Conservation (phyloP, 2,113 vertebrate species). For the Odobenus rosmarus region DNA sequence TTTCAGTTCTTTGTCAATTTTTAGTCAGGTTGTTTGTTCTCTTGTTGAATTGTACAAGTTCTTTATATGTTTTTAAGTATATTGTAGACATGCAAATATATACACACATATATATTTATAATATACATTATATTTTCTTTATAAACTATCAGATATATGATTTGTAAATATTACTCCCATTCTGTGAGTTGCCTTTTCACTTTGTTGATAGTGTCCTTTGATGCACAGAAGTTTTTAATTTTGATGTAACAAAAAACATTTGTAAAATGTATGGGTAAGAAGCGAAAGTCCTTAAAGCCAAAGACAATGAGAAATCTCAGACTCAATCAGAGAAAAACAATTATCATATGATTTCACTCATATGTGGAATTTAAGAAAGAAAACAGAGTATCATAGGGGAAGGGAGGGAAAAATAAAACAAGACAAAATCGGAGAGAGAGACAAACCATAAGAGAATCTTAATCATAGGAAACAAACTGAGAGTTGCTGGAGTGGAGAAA, state of each 20-base stretch:
- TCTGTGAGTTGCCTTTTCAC: not conserved
- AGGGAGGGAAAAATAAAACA: not conserved
- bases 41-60: slow-evolving; percentile 9
- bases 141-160: not conserved
- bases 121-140: not conserved
- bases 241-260: not conserved
- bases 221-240: not conserved
- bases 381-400: not conserved
- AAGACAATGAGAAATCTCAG: not conserved
- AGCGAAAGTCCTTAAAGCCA: not conserved
- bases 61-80: not conserved
- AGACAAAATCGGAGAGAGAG: not conserved
- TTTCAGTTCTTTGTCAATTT: not conserved
- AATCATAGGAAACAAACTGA: not conserved
- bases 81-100: not conserved
- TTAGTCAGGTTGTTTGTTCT: not conserved
- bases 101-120: not conserved
- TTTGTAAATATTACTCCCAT: slow-evolving; percentile 29
- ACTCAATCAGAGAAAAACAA: not conserved
- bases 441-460: not conserved
- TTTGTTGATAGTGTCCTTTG: not conserved
- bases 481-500: not conserved
- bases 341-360: not conserved
- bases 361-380: not conserved
- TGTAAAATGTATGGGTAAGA: not conserved